Evolutionary conservation across 1,140 invertebrate species (phyloP), one percentile per base, ranked within the genome.

Genomic region (Pteromalus puparum): DNA sequence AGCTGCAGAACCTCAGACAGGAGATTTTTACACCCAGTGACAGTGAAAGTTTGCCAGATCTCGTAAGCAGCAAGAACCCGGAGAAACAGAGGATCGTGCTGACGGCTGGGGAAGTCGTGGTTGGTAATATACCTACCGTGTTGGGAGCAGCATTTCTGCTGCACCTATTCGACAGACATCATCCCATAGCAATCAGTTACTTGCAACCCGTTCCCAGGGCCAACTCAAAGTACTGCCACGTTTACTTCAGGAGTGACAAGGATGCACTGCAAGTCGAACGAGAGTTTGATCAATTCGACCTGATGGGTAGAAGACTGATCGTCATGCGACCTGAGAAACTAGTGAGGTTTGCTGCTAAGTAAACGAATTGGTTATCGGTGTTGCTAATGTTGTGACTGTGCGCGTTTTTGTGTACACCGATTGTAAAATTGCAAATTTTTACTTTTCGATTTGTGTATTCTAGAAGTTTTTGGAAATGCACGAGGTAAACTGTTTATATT

Each of bases 91-190:
- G 3, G 70, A 2, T 30, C 26, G 21, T 34, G n/a, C 4, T 26
- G 15, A 34, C 26, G 0, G 88, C 89, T 0, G 68, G 87, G 12
- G 89, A 90, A 83, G 38, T 92, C 18, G 87, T 92, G 9, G 85
- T 92, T 30, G 91, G 89, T 1, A 92, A 92, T 73, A 84, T 92
- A 53, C 87, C 83, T 34, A 21, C 68, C 0, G 74, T 84, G 21
- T 89, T 86, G 46, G 85, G 86, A 0, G 26, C 75, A 13, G 81
- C 87, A 26, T 90, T 87, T 13, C 89, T 92, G 42, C 53, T 91
- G 6, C 88, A 91, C 83, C 77, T 92, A 0, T 85, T 92, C 4
- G 84, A 90, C 13, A 88, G 90, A 30, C 87, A 87, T 75, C 80
- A 89, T 15, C 90, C 91, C 5, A 88, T 92, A 80, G 84, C 87